A percentile compares a stretch with the other conserved stretches of the same genome.
phyloP scores from a whole-genome alignment of 2,888 invertebrate genomes.

The Agonopterix arenella region DNA sequence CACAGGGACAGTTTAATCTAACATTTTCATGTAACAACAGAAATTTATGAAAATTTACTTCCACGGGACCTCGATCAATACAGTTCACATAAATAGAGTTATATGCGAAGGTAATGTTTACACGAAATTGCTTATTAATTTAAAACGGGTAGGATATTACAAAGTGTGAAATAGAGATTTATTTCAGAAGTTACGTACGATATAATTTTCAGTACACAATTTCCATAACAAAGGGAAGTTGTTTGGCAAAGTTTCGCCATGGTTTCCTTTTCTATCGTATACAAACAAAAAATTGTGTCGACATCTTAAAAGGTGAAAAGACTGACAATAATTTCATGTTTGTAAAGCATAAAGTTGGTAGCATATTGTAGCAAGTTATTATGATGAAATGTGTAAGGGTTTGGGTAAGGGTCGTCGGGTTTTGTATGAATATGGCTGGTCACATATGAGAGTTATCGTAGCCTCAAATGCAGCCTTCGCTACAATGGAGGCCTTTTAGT shows the following conservation, averaged over 20 bases:
- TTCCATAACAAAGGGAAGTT: constrained; percentile 10
- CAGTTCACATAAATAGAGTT: no score
- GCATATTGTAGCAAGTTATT: constrained; percentile 39
- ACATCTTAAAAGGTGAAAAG: constrained; percentile 9
- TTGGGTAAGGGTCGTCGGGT: constrained; percentile 28
- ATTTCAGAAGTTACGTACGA: constrained; percentile 15
- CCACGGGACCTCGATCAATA: no score
- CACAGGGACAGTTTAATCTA: no score
- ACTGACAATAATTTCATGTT: constrained; percentile 25
- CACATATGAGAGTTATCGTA: constrained; percentile 35
- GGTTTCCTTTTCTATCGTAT: constrained; percentile 13
- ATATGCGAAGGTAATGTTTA: constrained; percentile 14
- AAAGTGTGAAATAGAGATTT: constrained; percentile 19
- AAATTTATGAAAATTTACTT: no score
- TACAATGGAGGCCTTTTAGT: constrained; percentile 31
- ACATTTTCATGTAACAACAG: no score
- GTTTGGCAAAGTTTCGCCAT: constrained; percentile 4
- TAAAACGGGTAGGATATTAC: constrained; percentile 9
- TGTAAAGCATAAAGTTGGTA: constrained; percentile 38
- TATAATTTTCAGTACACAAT: constrained; percentile 8
- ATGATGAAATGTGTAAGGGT: constrained; percentile 17
- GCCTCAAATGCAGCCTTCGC: constrained; percentile 20
- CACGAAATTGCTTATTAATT: constrained; percentile 17
- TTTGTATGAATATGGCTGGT: constrained; percentile 39
- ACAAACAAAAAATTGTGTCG: constrained; percentile 6